Conservation (phyloP, 1,140 invertebrate species). For the Atta colombica region DNA sequence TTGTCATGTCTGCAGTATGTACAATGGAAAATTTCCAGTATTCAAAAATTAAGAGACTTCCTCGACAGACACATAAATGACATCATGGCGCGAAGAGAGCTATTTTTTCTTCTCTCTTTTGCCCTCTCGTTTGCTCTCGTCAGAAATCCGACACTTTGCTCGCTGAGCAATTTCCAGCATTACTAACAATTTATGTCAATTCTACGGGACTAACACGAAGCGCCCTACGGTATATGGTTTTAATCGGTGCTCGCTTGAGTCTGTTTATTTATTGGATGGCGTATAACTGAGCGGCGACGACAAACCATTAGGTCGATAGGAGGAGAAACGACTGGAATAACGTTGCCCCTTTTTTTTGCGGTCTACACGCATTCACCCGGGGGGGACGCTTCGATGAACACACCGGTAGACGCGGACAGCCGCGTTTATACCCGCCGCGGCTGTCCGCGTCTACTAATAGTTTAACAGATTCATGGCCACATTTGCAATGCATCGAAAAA, state of each 20-base stretch:
- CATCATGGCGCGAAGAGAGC: neutral
- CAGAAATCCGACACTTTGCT: constrained; percentile 30
- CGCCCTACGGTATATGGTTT: constrained; percentile 3
- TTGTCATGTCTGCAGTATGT: neutral
- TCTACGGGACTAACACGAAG: constrained; percentile 35
- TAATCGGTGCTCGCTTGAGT: constrained; percentile 11
- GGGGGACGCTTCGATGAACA: constrained; percentile 24
- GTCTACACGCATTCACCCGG: constrained; percentile 31
- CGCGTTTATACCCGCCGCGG: constrained; percentile 28
- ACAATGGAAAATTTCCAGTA: constrained; percentile 23
- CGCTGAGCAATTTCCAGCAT: constrained; percentile 39
- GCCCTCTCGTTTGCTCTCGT: constrained; percentile 15
- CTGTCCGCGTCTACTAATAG: constrained; percentile 49
- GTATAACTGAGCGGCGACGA: constrained; percentile 40
- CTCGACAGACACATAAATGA: constrained; percentile 25
- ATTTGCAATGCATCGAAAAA: constrained; percentile 76
- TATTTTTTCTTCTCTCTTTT: neutral
- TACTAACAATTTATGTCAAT: constrained; percentile 59
- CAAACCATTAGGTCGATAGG: constrained; percentile 6
- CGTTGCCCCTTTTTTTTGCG: constrained; percentile 39
- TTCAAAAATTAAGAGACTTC: constrained; percentile 29
- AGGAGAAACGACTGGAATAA: neutral
- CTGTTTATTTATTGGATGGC: constrained; percentile 40
- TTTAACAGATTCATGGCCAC: constrained; percentile 72
- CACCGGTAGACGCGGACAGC: neutral